Evolutionary conservation across 2,888 invertebrate genomes (phyloP), one percentile per base, ranked within the genome.

Genomic region (Xestia c-nigrum): DNA sequence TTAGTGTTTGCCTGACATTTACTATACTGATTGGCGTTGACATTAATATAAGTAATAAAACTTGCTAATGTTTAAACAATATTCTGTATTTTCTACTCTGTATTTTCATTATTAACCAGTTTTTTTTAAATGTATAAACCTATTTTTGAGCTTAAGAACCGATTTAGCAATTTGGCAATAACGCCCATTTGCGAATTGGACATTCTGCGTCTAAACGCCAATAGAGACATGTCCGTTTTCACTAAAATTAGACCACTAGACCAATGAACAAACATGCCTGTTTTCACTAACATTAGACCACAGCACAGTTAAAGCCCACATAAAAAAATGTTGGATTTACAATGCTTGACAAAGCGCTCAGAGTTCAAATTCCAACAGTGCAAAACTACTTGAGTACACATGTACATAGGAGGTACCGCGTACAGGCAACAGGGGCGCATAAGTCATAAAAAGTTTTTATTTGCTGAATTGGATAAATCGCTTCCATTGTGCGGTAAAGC

Each of bases 401-500:
- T n/a, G n/a, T n/a, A n/a, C n/a, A 6, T 59, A 40, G 12, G 3
- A 38, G 19, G 38, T 38, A 38, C 19, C 9, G 19, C 9, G n/a
- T 55, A 57, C 59, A 43, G 14, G 43, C 64, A 64, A 64, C 52
- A 63, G 40, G 21, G 46, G 55, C n/a, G 24, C 40, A 19, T 70
- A 46, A 40, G 40, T 40, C 66, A 55, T 57, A 55, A 81, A 40
- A 38, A 43, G 3, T 6, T 55, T 66, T 77, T 55, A 57, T 68
- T 69, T 38, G 5, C 46, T 73, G n/a, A 73, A 84, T 67, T 78
- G 66, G 46, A 68, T 82, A 40, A 71, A 68, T 68, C 14, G 74
- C 38, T 12, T 64, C 24, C 24, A 68, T 79, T 74, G 66, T 68
- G 43, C 31, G 21, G 21, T 31, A 14, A 10, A 52, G 19, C 67